phyloP scores from a whole-genome alignment of 2,113 vertebrate genomes.

The Antigone vipio region DNA sequence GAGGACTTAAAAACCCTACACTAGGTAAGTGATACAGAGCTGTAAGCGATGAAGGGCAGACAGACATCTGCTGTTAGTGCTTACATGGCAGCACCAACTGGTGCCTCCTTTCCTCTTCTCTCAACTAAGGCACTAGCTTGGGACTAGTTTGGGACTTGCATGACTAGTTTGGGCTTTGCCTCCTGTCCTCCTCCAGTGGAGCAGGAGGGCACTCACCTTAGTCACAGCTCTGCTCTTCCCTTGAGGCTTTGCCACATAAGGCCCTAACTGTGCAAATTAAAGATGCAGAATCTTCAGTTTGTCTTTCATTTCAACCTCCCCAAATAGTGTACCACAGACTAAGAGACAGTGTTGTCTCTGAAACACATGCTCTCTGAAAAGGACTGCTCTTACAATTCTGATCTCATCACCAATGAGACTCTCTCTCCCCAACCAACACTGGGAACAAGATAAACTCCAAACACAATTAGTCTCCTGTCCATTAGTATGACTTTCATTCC shows the following conservation, averaged over 20 bases:
- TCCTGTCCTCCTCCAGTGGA: not conserved
- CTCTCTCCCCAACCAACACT: not conserved
- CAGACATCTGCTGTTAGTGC: not conserved
- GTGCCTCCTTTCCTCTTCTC: not conserved
- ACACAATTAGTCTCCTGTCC: not conserved
- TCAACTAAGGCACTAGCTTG: not conserved
- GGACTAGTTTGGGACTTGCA: not conserved
- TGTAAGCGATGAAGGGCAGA: not conserved
- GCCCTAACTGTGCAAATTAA: not conserved
- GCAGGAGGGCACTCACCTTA: not conserved
- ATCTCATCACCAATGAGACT: not conserved
- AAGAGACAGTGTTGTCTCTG: not conserved
- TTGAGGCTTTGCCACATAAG: not conserved
- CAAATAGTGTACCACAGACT: not conserved
- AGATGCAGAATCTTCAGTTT: not conserved
- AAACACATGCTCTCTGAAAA: not conserved
- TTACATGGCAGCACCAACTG: not conserved
- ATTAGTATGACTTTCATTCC: not conserved
- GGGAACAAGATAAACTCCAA: not conserved
- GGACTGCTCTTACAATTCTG: not conserved
- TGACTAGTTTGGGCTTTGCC: not conserved
- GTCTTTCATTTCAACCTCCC: not conserved
- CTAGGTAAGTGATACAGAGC: not conserved
- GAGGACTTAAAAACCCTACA: not conserved
- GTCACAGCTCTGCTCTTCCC: not conserved